These are phyloP conservation scores for Temnothorax ravouxi DNA, from an alignment of 2,888 invertebrate species.

Conservation along the genomic window DNA sequence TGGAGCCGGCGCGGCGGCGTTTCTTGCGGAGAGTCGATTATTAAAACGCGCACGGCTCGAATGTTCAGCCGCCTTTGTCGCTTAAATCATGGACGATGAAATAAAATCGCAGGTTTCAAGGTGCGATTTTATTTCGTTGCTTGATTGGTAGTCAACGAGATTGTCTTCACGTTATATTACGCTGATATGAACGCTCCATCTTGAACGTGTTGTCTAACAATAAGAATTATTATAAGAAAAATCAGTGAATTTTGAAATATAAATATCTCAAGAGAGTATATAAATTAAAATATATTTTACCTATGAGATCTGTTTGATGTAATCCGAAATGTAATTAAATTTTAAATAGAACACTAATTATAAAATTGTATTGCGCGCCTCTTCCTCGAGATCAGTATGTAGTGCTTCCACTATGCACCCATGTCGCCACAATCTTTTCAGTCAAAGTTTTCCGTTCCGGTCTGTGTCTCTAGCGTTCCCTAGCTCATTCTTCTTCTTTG, in stretches of 20 bases:
- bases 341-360: not conserved
- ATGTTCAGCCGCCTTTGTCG: not conserved
- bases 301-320: not conserved
- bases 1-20: not conserved
- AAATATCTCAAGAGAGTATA: not conserved
- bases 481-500: too few relatives aligned
- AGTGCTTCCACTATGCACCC: too few relatives aligned
- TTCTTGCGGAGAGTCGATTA: not conserved
- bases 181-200: not conserved
- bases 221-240: not conserved
- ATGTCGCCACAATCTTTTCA: too few relatives aligned
- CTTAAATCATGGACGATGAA: conserved; percentile 17
- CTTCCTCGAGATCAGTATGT: too few relatives aligned
- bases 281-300: conserved; percentile 13
- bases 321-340: not conserved
- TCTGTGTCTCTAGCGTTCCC: too few relatives aligned
- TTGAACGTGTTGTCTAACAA: not conserved
- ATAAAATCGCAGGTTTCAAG: conserved; percentile 15
- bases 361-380: not conserved
- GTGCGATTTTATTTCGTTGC: conserved; percentile 9
- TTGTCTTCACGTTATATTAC: conserved; percentile 10
- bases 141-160: conserved; percentile 13
- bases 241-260: not conserved
- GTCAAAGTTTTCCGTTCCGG: too few relatives aligned
- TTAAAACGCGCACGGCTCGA: conserved; percentile 6